phyloP scores from a whole-genome alignment of 2,113 vertebrate genomes.

The Piaya cayana region DNA sequence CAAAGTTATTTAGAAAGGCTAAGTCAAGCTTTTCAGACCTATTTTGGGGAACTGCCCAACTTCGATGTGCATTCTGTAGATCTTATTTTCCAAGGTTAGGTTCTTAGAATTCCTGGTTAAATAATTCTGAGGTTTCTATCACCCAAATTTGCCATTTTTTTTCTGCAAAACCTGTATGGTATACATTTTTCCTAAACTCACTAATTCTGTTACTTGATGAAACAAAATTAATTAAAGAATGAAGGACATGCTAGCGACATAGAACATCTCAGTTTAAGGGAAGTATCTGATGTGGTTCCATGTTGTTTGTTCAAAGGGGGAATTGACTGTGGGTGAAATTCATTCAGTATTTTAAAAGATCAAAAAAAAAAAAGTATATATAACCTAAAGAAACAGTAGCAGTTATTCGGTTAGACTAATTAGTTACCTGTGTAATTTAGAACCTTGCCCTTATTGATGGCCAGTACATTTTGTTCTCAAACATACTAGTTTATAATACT shows the following conservation, averaged over 20 bases:
- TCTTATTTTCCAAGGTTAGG: not conserved
- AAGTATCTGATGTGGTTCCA: not conserved
- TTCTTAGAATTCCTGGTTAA: not conserved
- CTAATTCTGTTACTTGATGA: not conserved
- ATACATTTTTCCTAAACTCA: not conserved
- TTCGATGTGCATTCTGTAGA: not conserved
- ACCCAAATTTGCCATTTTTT: not conserved
- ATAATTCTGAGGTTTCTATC: not conserved
- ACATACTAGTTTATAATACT: not conserved
- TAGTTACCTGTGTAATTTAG: not conserved
- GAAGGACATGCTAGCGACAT: not conserved
- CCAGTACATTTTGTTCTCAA: not conserved
- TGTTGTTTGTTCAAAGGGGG: not conserved
- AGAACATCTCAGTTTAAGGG: not conserved
- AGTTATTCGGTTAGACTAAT: not conserved
- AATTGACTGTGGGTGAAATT: not conserved
- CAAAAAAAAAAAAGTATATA: not conserved
- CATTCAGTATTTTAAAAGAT: not conserved
- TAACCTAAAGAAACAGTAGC: not conserved
- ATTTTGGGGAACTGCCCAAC: not conserved
- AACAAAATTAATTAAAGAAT: not conserved
- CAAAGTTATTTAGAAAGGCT: not conserved
- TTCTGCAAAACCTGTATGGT: not conserved
- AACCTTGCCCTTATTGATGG: not conserved
- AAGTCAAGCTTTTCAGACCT: not conserved